Conservation (phyloP, 1,140 invertebrate species). For the Sweltsa coloradensis region DNA sequence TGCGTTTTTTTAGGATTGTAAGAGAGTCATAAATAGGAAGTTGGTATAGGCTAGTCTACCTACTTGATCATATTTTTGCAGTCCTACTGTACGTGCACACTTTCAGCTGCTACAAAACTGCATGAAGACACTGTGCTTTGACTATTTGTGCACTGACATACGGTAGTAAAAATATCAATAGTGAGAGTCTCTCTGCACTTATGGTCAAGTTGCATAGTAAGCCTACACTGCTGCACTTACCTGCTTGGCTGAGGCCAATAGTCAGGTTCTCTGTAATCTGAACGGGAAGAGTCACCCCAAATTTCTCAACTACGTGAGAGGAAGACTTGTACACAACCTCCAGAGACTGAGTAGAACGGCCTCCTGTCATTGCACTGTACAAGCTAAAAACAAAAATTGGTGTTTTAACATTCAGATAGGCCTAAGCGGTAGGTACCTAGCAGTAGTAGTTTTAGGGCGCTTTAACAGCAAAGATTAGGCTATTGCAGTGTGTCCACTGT, state of each 20-base stretch:
- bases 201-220: too few species aligned
- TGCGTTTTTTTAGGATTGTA: not conserved
- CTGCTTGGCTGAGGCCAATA: too few species aligned
- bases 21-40: not conserved
- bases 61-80: not conserved
- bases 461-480: too few species aligned
- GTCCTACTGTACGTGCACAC: not conserved
- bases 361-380: slow-evolving; percentile 36
- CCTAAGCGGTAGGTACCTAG: too few species aligned
- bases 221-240: too few species aligned
- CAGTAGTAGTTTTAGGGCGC: too few species aligned
- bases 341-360: slow-evolving; percentile 47
- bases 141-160: not conserved
- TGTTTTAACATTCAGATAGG: too few species aligned
- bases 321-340: slow-evolving; percentile 55
- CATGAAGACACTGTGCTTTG: not conserved
- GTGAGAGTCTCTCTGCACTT: slow-evolving; percentile 24
- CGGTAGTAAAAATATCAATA: not conserved
- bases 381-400: slow-evolving; percentile 33
- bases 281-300: slow-evolving; percentile 68
- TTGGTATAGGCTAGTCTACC: not conserved
- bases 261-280: slow-evolving; percentile 79
- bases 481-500: too few species aligned
- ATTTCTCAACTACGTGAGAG: slow-evolving; percentile 56
- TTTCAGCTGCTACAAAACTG: not conserved